A percentile compares a stretch with the other conserved stretches of the same genome.
Conservation (phyloP, 2,888 invertebrate genomes). For the Helleia helle region DNA sequence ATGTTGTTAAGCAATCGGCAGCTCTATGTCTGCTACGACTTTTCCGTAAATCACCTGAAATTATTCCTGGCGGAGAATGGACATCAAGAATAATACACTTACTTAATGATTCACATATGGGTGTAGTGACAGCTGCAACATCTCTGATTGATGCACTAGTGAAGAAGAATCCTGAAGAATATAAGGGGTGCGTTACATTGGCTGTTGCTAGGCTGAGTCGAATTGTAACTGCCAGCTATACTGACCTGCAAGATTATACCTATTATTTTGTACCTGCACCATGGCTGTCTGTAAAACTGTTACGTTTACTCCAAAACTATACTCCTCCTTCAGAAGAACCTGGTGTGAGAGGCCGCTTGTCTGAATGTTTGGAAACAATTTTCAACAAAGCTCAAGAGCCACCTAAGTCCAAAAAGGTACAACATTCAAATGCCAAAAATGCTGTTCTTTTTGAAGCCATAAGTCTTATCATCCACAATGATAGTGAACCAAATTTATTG, state of each 20-base stretch:
- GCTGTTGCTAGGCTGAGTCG: slow-evolving; percentile 97
- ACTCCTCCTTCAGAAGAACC: slow-evolving; percentile 97
- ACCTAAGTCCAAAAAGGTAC: slow-evolving; percentile 99
- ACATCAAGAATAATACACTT: slow-evolving; percentile 98
- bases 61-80: slow-evolving; percentile 98
- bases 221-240: slow-evolving; percentile 99
- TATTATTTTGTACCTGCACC: slow-evolving; percentile 99
- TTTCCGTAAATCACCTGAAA: slow-evolving; percentile 95
- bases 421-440: slow-evolving; percentile 99
- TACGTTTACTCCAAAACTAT: slow-evolving; percentile 97
- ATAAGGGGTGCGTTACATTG: slow-evolving; percentile 98
- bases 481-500: slow-evolving; percentile 96
- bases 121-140: slow-evolving; percentile 98
- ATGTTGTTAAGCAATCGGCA: slow-evolving; percentile 99
- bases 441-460: slow-evolving; percentile 99
- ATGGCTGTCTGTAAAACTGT: slow-evolving; percentile 98
- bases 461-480: slow-evolving; percentile 99
- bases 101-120: slow-evolving; percentile 99
- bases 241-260: slow-evolving; percentile 99
- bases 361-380: slow-evolving; percentile 98
- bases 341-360: slow-evolving; percentile 94
- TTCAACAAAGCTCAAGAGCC: slow-evolving; percentile 99
- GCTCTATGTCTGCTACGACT: slow-evolving; percentile 95
- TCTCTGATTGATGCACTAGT: slow-evolving; percentile 98
- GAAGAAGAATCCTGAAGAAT: slow-evolving; percentile 99